Evolutionary conservation across 2,113 vertebrate species (phyloP).

Genomic region (Amazona vittata): DNA sequence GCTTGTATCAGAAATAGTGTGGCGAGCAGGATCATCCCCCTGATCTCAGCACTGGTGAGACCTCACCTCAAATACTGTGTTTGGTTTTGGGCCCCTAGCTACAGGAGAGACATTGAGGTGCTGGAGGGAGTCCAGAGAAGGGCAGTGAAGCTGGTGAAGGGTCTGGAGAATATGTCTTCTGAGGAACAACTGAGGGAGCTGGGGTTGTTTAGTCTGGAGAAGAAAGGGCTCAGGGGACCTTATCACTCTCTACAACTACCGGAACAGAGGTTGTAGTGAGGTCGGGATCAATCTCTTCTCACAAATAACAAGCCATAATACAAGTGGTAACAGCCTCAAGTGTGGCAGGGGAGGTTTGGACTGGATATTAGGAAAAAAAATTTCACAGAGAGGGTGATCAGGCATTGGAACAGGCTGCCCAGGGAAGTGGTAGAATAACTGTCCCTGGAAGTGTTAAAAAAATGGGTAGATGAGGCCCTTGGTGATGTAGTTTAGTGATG

Average conservation of each 20-base stretch:
- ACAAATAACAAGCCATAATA: neutral
- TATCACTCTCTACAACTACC: neutral
- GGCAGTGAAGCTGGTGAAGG: neutral
- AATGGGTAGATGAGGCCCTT: neutral
- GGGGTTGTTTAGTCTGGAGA: neutral
- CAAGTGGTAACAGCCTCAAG: neutral
- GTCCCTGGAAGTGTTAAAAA: neutral
- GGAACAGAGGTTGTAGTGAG: neutral
- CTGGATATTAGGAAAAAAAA: neutral
- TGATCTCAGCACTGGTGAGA: neutral
- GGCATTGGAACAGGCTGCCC: neutral
- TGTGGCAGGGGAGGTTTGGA: neutral
- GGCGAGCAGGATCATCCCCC: neutral
- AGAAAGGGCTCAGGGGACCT: neutral
- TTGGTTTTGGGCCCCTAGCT: neutral
- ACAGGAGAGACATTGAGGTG: neutral
- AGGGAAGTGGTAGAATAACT: neutral
- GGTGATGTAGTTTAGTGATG: neutral
- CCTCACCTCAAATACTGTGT: neutral
- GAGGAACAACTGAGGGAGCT: neutral
- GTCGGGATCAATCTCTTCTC: neutral
- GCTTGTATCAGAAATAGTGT: neutral
- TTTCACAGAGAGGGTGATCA: neutral
- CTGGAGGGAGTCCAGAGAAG: neutral
- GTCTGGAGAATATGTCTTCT: neutral